These are phyloP conservation scores for Lonchura striata DNA, from an alignment of 2,113 vertebrate genomes.

Conservation along the genomic window DNA sequence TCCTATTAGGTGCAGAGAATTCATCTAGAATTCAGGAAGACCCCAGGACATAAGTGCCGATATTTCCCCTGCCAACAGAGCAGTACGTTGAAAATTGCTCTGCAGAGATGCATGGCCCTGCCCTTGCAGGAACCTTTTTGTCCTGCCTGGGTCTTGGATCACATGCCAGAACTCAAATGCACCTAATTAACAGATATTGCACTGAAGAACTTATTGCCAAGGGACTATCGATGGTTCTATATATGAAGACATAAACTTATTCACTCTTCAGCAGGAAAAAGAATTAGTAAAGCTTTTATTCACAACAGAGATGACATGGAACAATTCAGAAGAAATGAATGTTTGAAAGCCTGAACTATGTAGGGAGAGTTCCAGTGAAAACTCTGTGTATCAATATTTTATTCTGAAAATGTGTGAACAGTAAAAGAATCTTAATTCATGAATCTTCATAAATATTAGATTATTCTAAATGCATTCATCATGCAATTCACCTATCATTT, in stretches of 20 bases:
- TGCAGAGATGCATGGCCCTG: neutral
- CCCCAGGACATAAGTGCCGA: neutral
- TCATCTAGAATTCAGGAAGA: neutral
- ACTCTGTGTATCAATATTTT: constrained; percentile 22
- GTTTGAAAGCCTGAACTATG: neutral
- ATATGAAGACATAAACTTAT: neutral
- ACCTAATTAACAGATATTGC: neutral
- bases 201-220: neutral
- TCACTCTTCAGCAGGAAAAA: neutral
- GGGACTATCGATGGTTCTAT: neutral
- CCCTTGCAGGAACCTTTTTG: neutral
- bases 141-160: neutral
- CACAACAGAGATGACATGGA: neutral
- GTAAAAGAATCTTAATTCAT: constrained; percentile 5
- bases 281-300: neutral
- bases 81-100: neutral
- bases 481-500: neutral
- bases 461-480: constrained; percentile 13
- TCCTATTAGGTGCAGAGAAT: neutral
- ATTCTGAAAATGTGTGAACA: constrained; percentile 9
- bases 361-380: neutral
- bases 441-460: constrained; percentile 45
- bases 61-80: neutral
- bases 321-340: neutral
- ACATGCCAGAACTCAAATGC: neutral